A percentile compares a stretch with the other conserved stretches of the same genome.
Conservation (phyloP, 1,140 invertebrate species). For the Dendrolimus punctatus region DNA sequence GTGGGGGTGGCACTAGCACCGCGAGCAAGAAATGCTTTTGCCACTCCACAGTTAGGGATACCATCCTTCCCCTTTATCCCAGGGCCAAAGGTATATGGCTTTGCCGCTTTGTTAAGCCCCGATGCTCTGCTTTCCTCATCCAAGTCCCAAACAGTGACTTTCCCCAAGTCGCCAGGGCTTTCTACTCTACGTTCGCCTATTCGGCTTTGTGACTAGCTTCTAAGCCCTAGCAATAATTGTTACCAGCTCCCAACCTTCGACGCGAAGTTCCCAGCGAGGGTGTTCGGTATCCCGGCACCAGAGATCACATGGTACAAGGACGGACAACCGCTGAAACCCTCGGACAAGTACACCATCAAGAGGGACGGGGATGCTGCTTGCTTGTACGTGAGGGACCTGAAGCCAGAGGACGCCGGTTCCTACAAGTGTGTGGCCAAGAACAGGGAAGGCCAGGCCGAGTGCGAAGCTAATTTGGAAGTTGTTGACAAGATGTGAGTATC, state of each 20-base stretch:
- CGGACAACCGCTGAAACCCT: conserved; percentile 77
- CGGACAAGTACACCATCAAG: conserved; percentile 84
- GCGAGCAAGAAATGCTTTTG: too few species aligned
- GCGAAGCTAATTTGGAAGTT: conserved; percentile 81
- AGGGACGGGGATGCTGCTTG: conserved; percentile 84
- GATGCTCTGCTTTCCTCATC: too few species aligned
- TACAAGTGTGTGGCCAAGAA: conserved; percentile 88
- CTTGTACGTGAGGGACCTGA: conserved; percentile 81
- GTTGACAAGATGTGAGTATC: conserved; percentile 86
- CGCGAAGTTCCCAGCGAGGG: conserved; percentile 86
- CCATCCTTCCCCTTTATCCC: too few species aligned
- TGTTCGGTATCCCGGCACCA: conserved; percentile 90
- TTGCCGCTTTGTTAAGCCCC: too few species aligned
- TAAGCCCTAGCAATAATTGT: not conserved
- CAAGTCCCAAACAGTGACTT: too few species aligned
- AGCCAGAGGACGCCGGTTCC: conserved; percentile 77
- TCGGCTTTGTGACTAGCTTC: too few species aligned
- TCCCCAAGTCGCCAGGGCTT: too few species aligned
- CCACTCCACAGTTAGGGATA: too few species aligned
- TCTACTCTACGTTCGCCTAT: too few species aligned
- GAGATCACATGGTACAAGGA: conserved; percentile 90
- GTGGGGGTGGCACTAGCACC: too few species aligned
- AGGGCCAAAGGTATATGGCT: too few species aligned
- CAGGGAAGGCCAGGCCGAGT: conserved; percentile 84
- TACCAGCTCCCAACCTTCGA: conserved; percentile 79